A percentile compares a stretch with the other conserved stretches of the same genome.
Evolutionary conservation across 2,888 invertebrate species (phyloP).

Genomic region (Archips xylosteana): DNA sequence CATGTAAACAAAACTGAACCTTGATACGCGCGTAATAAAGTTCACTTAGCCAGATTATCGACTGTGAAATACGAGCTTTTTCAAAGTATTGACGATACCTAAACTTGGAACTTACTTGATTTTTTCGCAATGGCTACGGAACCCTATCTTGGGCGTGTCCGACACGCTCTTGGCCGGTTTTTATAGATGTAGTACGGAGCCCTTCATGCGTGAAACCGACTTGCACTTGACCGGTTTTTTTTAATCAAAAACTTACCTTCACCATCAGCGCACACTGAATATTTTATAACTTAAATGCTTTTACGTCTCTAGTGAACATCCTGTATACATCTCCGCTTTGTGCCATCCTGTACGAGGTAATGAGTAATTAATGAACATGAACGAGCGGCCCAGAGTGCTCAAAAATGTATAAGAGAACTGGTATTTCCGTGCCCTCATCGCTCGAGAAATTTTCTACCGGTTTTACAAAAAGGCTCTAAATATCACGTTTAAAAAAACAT

Average conservation of each 20-base stretch:
- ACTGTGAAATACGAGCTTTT: too few relatives aligned
- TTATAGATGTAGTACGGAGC: too few relatives aligned
- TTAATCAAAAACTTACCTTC: neutral
- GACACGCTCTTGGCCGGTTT: too few relatives aligned
- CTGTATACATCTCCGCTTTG: neutral
- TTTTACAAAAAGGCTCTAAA: neutral
- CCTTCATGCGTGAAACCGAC: too few relatives aligned
- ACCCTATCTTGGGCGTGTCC: too few relatives aligned
- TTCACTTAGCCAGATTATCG: too few relatives aligned
- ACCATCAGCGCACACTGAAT: neutral
- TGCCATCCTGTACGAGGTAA: constrained; percentile 3
- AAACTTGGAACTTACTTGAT: too few relatives aligned
- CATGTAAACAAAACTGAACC: too few relatives aligned
- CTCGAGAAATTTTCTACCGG: neutral
- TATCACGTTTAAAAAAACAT: neutral
- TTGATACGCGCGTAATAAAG: too few relatives aligned
- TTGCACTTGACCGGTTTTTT: too few relatives aligned
- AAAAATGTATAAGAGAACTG: constrained; percentile 8
- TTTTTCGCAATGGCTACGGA: too few relatives aligned
- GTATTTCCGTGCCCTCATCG: neutral
- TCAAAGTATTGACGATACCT: too few relatives aligned
- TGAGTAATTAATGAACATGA: constrained; percentile 11
- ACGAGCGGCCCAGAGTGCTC: neutral
- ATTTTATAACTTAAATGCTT: constrained; percentile 3
- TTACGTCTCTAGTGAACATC: neutral